A percentile compares a stretch with the other conserved stretches of the same genome.
Evolutionary conservation across 2,888 invertebrate species (phyloP).

Genomic region (Drosophila phalerata): DNA sequence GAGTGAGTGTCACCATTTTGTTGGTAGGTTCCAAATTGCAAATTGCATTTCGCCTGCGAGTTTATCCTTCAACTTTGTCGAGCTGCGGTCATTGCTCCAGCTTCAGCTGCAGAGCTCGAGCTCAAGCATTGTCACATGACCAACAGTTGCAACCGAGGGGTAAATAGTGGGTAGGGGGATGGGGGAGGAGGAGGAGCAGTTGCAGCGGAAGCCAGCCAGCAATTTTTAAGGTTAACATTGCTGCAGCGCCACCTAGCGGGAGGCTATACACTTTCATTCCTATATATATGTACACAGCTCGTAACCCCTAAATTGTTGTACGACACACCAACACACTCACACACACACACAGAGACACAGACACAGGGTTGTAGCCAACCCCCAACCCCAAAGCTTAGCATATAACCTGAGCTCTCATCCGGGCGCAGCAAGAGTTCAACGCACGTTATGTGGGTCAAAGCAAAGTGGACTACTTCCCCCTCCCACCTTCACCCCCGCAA

Average conservation of each 20-base stretch:
- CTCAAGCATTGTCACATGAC: slow-evolving; percentile 4
- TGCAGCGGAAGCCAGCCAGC: slow-evolving; percentile 19
- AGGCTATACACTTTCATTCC: slow-evolving; percentile 53
- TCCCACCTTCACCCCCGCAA: not conserved
- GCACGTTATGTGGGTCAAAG: slow-evolving; percentile 85
- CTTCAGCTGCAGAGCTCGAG: slow-evolving; percentile 52
- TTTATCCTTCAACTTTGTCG: slow-evolving; percentile 80
- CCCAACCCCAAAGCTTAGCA: slow-evolving; percentile 20
- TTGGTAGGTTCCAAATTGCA: slow-evolving; percentile 21
- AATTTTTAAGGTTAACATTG: slow-evolving; percentile 71
- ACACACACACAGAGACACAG: slow-evolving; percentile 2
- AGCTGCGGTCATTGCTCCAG: slow-evolving; percentile 82
- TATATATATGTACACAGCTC: slow-evolving; percentile 48
- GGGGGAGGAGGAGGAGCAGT: not conserved
- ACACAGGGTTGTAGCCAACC: not conserved
- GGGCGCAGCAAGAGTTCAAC: slow-evolving; percentile 74
- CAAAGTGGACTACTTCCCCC: slow-evolving; percentile 82
- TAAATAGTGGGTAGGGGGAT: not conserved
- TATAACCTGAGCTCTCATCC: slow-evolving; percentile 50
- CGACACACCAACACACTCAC: slow-evolving; percentile 12
- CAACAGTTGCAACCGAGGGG: not conserved
- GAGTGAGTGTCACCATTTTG: slow-evolving; percentile 2
- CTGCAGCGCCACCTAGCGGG: slow-evolving; percentile 67
- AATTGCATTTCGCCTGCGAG: slow-evolving; percentile 47
- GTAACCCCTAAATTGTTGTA: slow-evolving; percentile 74